Conservation (phyloP, 2,113 vertebrate genomes). For the Sarotherodon lohbergeri region DNA sequence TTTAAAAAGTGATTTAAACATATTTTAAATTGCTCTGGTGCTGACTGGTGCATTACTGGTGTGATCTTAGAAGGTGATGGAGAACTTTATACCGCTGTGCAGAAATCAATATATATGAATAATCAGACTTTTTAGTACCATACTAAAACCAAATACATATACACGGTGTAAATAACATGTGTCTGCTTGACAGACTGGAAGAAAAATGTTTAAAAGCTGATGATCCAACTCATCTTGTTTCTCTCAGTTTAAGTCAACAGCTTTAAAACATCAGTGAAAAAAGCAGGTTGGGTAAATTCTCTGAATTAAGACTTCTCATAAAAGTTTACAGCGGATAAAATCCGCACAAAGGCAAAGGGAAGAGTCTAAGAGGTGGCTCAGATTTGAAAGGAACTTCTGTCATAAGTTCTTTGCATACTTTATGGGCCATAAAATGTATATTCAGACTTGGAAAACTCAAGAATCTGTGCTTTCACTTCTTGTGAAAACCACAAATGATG, state of each 20-base stretch:
- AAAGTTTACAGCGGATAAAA: not conserved
- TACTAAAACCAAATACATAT: not conserved
- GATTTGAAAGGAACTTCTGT: not conserved
- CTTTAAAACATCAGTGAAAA: not conserved
- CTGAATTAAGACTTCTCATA: not conserved
- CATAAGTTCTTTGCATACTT: not conserved
- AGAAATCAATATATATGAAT: not conserved
- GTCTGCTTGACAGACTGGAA: not conserved
- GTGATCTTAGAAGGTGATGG: not conserved
- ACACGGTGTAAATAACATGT: accelerated
- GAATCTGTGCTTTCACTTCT: not conserved
- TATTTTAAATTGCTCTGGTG: not conserved
- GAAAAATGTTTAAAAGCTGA: not conserved
- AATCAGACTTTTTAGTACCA: not conserved
- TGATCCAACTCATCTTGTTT: not conserved
- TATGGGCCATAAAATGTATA: not conserved
- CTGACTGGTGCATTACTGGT: not conserved
- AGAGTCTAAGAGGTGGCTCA: not conserved
- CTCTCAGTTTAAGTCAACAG: not conserved
- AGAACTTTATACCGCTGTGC: not conserved
- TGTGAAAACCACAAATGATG: not conserved
- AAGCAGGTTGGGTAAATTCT: not conserved
- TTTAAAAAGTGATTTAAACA: not conserved
- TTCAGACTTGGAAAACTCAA: not conserved
- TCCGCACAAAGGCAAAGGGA: accelerated